Evolutionary conservation across 2,888 invertebrate genomes (phyloP), one percentile per base, ranked within the genome.

Genomic region (Blera fallax): DNA sequence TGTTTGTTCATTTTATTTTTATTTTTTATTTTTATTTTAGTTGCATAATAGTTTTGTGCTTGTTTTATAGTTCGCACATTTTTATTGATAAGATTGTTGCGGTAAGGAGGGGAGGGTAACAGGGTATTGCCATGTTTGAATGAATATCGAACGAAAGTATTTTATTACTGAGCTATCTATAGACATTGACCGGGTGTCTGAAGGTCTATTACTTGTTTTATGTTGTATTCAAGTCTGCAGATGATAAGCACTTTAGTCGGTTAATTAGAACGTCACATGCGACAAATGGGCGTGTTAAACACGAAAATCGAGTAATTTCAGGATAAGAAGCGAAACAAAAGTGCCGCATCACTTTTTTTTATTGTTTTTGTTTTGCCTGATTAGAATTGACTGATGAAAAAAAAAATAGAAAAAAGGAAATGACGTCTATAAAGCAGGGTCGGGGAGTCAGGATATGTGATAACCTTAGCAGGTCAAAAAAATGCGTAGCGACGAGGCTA

Each of bases 111-210:
- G 14, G 65, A 10, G 50, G n/a, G n/a, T n/a, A n/a, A n/a, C n/a
- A n/a, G n/a, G n/a, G n/a, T n/a, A n/a, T 65, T 50, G 65, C 50
- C 67, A 69, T 29, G 2, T 24, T 24, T 24, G 24, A 4, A n/a
- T 45, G n/a, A 52, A 29, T 7, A n/a, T 2, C 8, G 24, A 4
- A 34, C 3, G 14, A 50, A 21, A 24, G 5, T 5, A 24, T 27
- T 52, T 48, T 18, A 52, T 24, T 45, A 24, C 3, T 16, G 0
- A 7, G 27, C 2, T 52, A 64, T 58, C 72, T 21, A 32, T 56
- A 56, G 45, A 58, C 74, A 56, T 65, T 74, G 74, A 64, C 74
- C 65, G 54, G 54, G 16, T 64, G 64, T 74, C 74, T 65, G 54
- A 65, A 74, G 56, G 40, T 74, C 37, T 48, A 34, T 50, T 16